Conservation (phyloP, 2,888 invertebrate genomes). For the Norana najaformis region DNA sequence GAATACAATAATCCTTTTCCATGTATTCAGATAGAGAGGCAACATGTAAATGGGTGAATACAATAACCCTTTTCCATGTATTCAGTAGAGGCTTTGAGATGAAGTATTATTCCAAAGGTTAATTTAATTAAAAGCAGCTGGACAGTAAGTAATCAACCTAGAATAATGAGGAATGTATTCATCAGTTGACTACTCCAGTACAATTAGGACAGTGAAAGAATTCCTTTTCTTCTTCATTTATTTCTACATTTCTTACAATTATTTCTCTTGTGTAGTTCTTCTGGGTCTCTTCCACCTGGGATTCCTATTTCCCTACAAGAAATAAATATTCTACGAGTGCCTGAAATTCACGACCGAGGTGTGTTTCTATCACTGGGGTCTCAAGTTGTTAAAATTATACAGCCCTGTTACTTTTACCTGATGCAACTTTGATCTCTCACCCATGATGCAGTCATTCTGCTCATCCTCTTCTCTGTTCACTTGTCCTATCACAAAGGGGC, state of each 20-base stretch:
- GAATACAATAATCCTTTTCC: not conserved
- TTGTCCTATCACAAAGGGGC: not conserved
- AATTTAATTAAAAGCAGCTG: no score
- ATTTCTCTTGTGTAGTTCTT: not conserved
- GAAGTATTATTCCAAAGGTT: not conserved
- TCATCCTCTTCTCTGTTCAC: not conserved
- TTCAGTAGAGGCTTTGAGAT: not conserved
- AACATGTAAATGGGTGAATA: no score
- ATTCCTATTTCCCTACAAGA: no score
- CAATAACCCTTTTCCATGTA: not conserved
- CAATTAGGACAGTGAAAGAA: no score
- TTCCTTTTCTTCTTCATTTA: not conserved
- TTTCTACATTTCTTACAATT: not conserved
- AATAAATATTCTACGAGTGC: no score
- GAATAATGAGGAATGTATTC: no score
- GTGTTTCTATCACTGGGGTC: not conserved
- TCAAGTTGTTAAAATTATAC: not conserved
- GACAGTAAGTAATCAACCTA: no score
- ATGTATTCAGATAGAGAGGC: not conserved
- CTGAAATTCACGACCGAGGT: no score
- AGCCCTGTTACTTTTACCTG: not conserved
- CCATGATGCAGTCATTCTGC: not conserved
- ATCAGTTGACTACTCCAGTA: no score
- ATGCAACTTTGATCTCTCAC: not conserved
- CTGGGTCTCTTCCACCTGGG: no score